A percentile compares a stretch with the other conserved stretches of the same genome.
phyloP scores from a whole-genome alignment of 2,888 invertebrate genomes.

The Sympetrum striolatum region DNA sequence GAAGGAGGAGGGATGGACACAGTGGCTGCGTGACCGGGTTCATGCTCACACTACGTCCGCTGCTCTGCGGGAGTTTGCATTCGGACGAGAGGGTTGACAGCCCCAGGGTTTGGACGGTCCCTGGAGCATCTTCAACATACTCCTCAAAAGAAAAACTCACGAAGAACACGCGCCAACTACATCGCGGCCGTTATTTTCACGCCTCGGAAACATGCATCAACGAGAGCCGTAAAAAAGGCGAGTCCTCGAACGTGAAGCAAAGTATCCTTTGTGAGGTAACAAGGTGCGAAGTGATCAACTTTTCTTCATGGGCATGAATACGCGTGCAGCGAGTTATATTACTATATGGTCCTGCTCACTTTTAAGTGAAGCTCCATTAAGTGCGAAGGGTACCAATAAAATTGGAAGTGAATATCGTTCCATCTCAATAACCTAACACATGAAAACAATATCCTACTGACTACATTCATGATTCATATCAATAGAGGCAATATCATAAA shows the following conservation, averaged over 20 bases:
- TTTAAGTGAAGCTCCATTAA: no score
- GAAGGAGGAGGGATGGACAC: background rate
- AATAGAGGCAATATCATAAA: no score
- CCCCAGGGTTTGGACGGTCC: slow-evolving; percentile 5
- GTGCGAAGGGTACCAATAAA: no score
- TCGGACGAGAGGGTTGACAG: slow-evolving; percentile 14
- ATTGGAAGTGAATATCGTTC: no score
- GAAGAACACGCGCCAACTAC: background rate
- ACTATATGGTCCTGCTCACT: no score
- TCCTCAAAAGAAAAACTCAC: background rate
- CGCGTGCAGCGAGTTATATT: no score
- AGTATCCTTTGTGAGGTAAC: background rate
- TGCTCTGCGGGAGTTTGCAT: background rate
- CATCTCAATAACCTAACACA: no score
- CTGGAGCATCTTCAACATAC: background rate
- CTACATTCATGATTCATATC: no score
- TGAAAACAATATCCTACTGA: no score
- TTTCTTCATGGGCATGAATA: background rate
- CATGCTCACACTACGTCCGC: slow-evolving; percentile 12
- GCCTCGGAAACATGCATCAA: background rate
- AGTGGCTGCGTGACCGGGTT: background rate
- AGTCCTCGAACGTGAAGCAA: background rate
- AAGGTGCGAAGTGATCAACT: slow-evolving; percentile 4
- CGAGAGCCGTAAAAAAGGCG: background rate
- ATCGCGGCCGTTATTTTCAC: background rate